Percentiles rank a stretch among this genome's conserved stretches.
These are phyloP conservation scores for Chiloscyllium punctatum DNA, from an alignment of 2,797 vertebrate species.

Conservation along the genomic window DNA sequence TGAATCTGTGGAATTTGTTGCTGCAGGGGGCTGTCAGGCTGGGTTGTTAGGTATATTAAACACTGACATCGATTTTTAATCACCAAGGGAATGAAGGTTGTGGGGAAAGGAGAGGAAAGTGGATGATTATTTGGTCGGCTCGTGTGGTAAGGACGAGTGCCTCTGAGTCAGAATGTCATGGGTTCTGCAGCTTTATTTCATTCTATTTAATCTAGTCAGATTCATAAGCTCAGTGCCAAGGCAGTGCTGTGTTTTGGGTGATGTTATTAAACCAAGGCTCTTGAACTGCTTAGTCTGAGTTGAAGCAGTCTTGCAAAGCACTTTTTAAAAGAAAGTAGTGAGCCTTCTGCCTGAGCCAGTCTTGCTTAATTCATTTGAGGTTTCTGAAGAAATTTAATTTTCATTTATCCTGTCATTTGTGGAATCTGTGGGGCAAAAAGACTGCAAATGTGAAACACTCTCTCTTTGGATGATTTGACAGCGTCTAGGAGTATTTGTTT, in stretches of 20 bases:
- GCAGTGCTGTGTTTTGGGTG: neutral
- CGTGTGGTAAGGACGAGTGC: neutral
- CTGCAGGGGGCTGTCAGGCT: too few relatives aligned
- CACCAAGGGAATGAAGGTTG: too few relatives aligned
- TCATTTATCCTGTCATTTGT: neutral
- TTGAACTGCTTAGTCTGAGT: neutral
- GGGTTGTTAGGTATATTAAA: too few relatives aligned
- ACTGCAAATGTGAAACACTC: too few relatives aligned
- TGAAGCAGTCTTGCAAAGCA: neutral
- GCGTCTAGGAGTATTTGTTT: neutral
- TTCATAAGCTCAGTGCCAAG: neutral
- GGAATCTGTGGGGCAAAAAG: neutral
- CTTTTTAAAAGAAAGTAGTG: neutral
- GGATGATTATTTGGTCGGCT: neutral
- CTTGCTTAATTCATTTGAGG: too few relatives aligned
- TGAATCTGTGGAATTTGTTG: too few relatives aligned
- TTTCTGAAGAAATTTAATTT: neutral
- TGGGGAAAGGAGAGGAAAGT: neutral
- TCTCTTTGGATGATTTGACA: too few relatives aligned
- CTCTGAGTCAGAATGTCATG: neutral
- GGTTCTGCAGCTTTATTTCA: neutral
- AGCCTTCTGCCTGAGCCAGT: neutral
- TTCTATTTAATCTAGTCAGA: neutral
- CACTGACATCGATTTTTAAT: too few relatives aligned
- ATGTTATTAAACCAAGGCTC: neutral